Conservation (phyloP, 2,113 vertebrate genomes). For the Cricetomys ansorgei region DNA sequence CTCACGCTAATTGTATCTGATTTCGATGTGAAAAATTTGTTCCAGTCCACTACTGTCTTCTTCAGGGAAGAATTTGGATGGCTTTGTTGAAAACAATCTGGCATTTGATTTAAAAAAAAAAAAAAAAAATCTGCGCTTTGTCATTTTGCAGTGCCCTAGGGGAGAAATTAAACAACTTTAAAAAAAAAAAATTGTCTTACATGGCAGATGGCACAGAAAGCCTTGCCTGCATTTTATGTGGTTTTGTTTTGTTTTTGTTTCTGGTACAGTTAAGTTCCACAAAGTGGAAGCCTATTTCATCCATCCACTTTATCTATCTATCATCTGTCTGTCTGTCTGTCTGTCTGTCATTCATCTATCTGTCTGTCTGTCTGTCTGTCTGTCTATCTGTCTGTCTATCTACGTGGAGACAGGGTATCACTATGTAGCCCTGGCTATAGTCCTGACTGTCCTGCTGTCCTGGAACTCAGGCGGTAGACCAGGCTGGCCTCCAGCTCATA, state of each 20-base stretch:
- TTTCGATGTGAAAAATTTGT: slow-evolving; percentile 16
- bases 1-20: background rate
- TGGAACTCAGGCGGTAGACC: too few species aligned
- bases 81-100: background rate
- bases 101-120: background rate
- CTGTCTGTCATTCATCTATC: background rate
- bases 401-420: background rate
- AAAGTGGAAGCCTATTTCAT: background rate
- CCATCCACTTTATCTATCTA: too few species aligned
- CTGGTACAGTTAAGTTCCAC: background rate
- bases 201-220: background rate
- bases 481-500: too few species aligned
- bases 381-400: background rate
- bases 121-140: background rate
- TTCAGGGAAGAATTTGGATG: background rate
- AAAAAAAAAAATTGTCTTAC: background rate
- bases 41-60: background rate
- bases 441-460: too few species aligned
- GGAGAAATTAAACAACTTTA: slow-evolving; percentile 31
- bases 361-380: too few species aligned
- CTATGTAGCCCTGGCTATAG: background rate
- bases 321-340: background rate
- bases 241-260: background rate
- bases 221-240: background rate
- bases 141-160: background rate